Evolutionary conservation across 2,113 vertebrate species (phyloP), one percentile per base, ranked within the genome.

Genomic region (Alethe castanea): DNA sequence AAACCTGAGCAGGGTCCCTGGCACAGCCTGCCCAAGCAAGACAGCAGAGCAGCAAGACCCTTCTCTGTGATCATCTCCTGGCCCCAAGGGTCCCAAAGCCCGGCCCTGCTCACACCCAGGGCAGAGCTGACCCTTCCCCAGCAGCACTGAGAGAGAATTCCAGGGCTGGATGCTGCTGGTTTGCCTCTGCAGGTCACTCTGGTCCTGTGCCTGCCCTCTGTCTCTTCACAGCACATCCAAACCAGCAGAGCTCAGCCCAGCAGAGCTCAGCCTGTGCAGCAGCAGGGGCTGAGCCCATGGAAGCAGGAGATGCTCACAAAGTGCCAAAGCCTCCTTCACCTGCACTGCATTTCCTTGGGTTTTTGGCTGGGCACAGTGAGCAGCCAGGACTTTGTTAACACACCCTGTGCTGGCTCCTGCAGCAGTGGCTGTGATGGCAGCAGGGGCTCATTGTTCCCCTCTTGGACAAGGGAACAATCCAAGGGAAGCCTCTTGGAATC

Each of bases 291-390:
- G 29, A 88, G 50, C 47, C 47, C 47, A 22, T 2, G 6, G 14
- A 15, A 69, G 16, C 2, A 1, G n/a, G 12, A 5, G 2, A 12
- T 11, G 35, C n/a, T 25, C 0, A 11, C 24, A 2, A 35, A 35
- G 19, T 7, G 62, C 82, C 86, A 53, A 35, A 42, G 16, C 8
- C 66, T 57, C 23, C 0, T 28, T 88, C 82, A 56, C 44, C 86
- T 74, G 42, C 59, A 44, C 64, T 36, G 3, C 45, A 3, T n/a
- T 56, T 52, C 86, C 92, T 24, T 23, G 26, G 45, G n/a, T 7
- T 79, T 88, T n/a, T 84, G 80, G 80, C 82, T 81, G 40, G 80
- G 90, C 47, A 29, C 50, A 23, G 6, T 0, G 4, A 86, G 65
- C 47, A 82, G 38, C 62, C 62, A 50, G 65, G 52, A 8, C 33